A percentile compares a stretch with the other conserved stretches of the same genome.
These are phyloP conservation scores for Disparrhopalites patrizii DNA, from an alignment of 2,888 invertebrate genomes.

Conservation along the genomic window DNA sequence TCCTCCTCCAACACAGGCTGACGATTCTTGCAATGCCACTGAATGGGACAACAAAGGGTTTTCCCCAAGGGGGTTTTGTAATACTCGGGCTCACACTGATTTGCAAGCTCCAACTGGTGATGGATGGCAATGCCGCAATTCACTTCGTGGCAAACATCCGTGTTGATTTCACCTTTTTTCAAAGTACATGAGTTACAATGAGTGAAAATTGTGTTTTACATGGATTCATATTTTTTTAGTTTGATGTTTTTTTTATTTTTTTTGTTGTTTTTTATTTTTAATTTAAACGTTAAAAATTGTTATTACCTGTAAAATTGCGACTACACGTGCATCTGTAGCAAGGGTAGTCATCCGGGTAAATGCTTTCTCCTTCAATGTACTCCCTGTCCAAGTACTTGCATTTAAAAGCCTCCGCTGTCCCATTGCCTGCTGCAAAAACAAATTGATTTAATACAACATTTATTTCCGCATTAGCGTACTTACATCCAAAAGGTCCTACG, in stretches of 20 bases:
- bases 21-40: slow-evolving; percentile 40
- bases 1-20: not conserved
- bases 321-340: slow-evolving; percentile 40
- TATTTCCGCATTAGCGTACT: no score
- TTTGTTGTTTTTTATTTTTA: not conserved
- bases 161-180: slow-evolving; percentile 32
- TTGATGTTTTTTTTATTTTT: not conserved
- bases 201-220: not conserved
- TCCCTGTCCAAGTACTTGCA: slow-evolving; percentile 38
- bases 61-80: slow-evolving; percentile 36
- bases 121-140: slow-evolving; percentile 41
- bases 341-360: slow-evolving; percentile 40
- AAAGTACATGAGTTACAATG: not conserved
- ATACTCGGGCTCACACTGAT: slow-evolving; percentile 39
- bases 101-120: slow-evolving; percentile 36
- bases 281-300: no score
- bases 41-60: slow-evolving; percentile 44
- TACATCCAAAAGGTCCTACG: no score
- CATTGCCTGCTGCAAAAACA: not conserved
- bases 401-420: slow-evolving; percentile 22
- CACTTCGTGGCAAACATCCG: slow-evolving; percentile 39
- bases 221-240: not conserved
- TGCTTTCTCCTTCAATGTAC: slow-evolving; percentile 40
- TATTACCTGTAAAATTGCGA: slow-evolving; percentile 37
- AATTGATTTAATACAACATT: not conserved